Evolutionary conservation across 2,113 vertebrate genomes (phyloP).

Genomic region (Pseudopodoces humilis): DNA sequence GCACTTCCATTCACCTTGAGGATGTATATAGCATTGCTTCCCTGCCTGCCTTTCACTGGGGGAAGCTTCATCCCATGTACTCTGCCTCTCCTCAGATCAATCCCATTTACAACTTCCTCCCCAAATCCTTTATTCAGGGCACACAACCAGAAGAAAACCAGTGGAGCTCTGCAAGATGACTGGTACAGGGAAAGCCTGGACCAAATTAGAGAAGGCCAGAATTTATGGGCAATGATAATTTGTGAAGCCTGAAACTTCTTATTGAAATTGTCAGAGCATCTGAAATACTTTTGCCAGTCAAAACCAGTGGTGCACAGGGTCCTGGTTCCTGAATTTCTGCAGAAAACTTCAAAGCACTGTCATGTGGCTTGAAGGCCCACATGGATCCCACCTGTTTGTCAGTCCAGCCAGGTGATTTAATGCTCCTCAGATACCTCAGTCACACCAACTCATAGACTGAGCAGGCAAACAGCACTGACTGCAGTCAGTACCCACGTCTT

Average conservation of each 20-base stretch:
- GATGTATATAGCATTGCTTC: neutral
- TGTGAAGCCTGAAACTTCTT: neutral
- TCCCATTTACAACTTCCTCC: neutral
- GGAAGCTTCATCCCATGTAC: neutral
- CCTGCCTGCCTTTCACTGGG: fast-evolving
- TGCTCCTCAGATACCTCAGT: neutral
- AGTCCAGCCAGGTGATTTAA: neutral
- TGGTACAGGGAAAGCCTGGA: neutral
- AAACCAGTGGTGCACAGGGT: neutral
- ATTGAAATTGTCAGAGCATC: neutral
- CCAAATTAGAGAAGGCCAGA: neutral
- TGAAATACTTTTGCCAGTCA: neutral
- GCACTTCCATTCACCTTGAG: neutral
- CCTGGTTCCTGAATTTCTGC: neutral
- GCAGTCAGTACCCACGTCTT: neutral
- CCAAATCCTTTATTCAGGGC: neutral
- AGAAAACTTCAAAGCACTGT: neutral
- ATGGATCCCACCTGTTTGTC: neutral
- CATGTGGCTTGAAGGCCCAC: neutral
- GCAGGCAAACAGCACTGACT: neutral
- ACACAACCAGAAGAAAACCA: neutral
- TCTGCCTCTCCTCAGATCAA: neutral
- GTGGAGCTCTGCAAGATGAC: neutral
- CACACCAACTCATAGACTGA: neutral
- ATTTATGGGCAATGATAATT: neutral